Conservation (phyloP, 2,888 invertebrate species). For the Sminthurides aquaticus region DNA sequence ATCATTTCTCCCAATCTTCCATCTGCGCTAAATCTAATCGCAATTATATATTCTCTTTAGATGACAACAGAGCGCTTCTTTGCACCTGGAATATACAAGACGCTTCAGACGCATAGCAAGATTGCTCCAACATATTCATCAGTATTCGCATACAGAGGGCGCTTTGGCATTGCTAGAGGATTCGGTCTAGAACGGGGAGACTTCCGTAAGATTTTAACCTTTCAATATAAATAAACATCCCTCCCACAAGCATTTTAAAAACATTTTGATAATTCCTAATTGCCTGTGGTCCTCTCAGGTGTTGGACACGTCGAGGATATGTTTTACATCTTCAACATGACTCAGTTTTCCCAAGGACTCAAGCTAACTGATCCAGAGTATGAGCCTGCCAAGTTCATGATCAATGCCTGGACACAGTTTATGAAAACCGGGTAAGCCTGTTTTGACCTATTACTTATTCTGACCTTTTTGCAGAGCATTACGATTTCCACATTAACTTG, state of each 20-base stretch:
- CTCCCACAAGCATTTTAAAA: neutral
- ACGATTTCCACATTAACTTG: constrained; percentile 1
- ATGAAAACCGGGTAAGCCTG: constrained; percentile 16
- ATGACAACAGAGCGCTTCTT: constrained; percentile 18
- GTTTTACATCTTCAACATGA: constrained; percentile 20
- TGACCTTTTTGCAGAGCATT: neutral
- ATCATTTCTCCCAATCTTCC: neutral
- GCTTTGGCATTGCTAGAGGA: constrained; percentile 11
- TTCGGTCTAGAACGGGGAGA: constrained; percentile 12
- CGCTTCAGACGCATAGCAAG: constrained; percentile 6
- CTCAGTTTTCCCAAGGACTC: constrained; percentile 9
- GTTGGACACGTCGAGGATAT: constrained; percentile 15
- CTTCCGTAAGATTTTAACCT: constrained; percentile 8
- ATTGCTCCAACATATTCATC: constrained; percentile 17
- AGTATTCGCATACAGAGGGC: constrained; percentile 7
- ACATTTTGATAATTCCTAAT: neutral
- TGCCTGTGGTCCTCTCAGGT: neutral
- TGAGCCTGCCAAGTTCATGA: constrained; percentile 7
- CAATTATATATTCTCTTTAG: constrained; percentile 5
- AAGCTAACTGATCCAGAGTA: constrained; percentile 14
- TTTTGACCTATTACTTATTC: neutral
- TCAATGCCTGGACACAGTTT: constrained; percentile 8
- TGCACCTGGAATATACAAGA: constrained; percentile 8
- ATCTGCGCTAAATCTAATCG: too few relatives aligned
- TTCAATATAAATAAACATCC: neutral